Conservation (phyloP, 2,888 invertebrate species). For the Ametastegia equiseti region DNA sequence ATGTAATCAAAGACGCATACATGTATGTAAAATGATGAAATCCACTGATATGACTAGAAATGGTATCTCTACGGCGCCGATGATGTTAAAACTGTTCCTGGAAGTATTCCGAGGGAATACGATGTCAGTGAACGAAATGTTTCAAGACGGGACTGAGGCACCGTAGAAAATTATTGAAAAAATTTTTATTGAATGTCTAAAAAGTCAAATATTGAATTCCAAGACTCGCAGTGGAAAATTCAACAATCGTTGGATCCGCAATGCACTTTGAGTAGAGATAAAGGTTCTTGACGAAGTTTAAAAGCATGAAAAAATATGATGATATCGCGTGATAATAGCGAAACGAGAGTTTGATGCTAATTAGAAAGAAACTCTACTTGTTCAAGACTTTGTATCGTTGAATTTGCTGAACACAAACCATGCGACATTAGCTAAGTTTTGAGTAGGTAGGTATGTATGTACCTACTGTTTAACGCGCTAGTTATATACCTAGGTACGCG, state of each 20-base stretch:
- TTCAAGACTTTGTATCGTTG: not conserved
- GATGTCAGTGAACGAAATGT: conserved; percentile 47
- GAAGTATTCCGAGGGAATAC: conserved; percentile 41
- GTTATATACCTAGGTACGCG: not conserved
- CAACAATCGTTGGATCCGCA: not conserved
- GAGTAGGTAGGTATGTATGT: conserved; percentile 7
- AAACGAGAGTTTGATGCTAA: not conserved
- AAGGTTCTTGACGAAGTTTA: not conserved
- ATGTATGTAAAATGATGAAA: not conserved
- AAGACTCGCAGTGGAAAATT: too few relatives aligned
- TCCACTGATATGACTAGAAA: not conserved
- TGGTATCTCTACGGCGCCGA: conserved; percentile 23
- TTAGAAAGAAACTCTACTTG: not conserved
- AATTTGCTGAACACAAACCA: not conserved
- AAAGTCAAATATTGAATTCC: not conserved
- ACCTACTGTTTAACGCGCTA: not conserved
- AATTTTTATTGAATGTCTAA: too few relatives aligned
- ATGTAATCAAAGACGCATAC: not conserved
- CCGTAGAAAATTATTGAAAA: conserved; percentile 5
- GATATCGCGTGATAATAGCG: too few relatives aligned
- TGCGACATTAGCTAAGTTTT: conserved; percentile 23
- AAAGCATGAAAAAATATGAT: not conserved
- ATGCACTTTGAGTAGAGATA: not conserved
- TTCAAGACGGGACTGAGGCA: conserved; percentile 48
- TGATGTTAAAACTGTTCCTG: conserved; percentile 48